Evolutionary conservation across 2,888 invertebrate genomes (phyloP).

Genomic region (Blastobasis adustella): DNA sequence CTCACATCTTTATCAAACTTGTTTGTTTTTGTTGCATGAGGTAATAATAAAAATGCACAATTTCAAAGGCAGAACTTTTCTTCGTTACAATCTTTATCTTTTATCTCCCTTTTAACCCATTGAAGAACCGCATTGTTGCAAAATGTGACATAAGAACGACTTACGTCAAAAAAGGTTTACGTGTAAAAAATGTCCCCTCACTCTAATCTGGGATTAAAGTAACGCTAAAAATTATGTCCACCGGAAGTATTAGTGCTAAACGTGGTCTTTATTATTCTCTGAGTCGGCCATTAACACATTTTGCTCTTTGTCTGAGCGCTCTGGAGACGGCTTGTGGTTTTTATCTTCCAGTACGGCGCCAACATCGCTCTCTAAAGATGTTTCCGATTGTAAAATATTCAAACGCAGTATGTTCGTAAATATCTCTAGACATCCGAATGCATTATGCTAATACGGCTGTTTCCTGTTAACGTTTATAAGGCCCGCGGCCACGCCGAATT

Average conservation of each 20-base stretch:
- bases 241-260: conserved; percentile 33
- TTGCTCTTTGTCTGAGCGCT: conserved; percentile 11
- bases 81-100: background rate
- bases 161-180: conserved; percentile 23
- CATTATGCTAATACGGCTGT: conserved; percentile 58
- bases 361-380: conserved; percentile 17
- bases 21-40: too few species aligned
- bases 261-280: conserved; percentile 1
- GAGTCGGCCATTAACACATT: conserved; percentile 6
- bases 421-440: conserved; percentile 54
- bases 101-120: background rate
- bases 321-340: conserved; percentile 19
- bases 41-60: too few species aligned
- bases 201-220: conserved; percentile 29
- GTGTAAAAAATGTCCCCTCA: conserved; percentile 16
- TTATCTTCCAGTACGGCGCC: conserved; percentile 36
- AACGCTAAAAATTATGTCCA: conserved; percentile 32
- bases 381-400: conserved; percentile 34
- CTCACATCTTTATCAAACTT: too few species aligned
- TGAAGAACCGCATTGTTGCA: conserved; percentile 33
- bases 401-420: conserved; percentile 38
- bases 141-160: conserved; percentile 22
- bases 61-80: background rate
- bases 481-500: conserved; percentile 30
- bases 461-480: conserved; percentile 50